Percentiles rank a stretch among this genome's conserved stretches.
phyloP scores from a whole-genome alignment of 2,888 invertebrate genomes.

The Margaritifera margaritifera region DNA sequence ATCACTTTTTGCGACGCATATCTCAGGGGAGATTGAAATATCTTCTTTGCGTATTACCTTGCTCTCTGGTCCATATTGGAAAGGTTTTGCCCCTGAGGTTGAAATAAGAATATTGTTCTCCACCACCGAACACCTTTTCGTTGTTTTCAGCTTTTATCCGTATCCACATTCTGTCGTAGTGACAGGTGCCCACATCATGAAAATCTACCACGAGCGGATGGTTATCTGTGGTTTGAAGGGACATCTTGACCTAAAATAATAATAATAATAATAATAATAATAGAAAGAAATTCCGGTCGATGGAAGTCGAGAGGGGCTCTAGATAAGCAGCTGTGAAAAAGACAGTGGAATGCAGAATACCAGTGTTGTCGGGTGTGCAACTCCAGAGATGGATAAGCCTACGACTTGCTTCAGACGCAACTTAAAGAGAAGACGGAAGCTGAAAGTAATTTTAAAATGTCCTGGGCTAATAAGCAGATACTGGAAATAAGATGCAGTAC shows the following conservation, averaged over 20 bases:
- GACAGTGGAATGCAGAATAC: too few relatives aligned
- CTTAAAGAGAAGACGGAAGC: too few relatives aligned
- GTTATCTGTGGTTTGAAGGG: slow-evolving; percentile 23
- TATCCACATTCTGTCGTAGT: slow-evolving; percentile 56
- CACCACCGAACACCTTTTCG: slow-evolving; percentile 63
- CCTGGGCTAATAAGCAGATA: too few relatives aligned
- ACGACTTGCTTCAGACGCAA: too few relatives aligned
- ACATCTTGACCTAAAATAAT: slow-evolving; percentile 32
- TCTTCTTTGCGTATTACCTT: slow-evolving; percentile 43
- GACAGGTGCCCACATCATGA: slow-evolving; percentile 10
- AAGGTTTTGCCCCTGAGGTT: slow-evolving; percentile 57
- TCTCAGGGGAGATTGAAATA: too few relatives aligned
- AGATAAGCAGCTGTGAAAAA: too few relatives aligned
- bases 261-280: slow-evolving; percentile 1
- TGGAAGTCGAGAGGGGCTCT: too few relatives aligned
- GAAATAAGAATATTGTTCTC: slow-evolving; percentile 65
- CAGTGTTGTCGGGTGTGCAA: too few relatives aligned
- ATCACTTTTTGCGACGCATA: background rate
- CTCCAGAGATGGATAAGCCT: too few relatives aligned
- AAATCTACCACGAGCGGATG: slow-evolving; percentile 44
- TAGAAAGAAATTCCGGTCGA: too few relatives aligned
- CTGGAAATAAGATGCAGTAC: too few relatives aligned
- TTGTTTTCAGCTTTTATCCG: slow-evolving; percentile 43
- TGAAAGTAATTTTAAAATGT: too few relatives aligned
- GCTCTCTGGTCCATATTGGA: slow-evolving; percentile 67